A percentile compares a stretch with the other conserved stretches of the same genome.
phyloP scores from a whole-genome alignment of 2,113 vertebrate species.

The Anser cygnoides region DNA sequence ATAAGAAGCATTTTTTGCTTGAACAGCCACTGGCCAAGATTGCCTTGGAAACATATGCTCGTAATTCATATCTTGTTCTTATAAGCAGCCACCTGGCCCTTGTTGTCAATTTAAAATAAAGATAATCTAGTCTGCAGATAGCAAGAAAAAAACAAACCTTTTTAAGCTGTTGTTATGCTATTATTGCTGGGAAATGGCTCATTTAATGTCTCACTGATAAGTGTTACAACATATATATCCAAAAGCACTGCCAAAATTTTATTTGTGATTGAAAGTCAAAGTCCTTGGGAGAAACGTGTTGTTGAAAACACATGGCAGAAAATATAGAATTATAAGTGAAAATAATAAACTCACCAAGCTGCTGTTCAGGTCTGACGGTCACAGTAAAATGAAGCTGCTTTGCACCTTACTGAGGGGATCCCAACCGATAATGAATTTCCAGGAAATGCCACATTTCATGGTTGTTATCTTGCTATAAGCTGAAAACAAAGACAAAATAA shows the following conservation, averaged over 20 bases:
- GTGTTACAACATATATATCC: background rate
- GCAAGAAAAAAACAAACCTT: background rate
- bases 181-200: constrained; percentile 10
- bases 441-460: background rate
- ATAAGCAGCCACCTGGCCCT: constrained; percentile 22
- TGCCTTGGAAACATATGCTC: background rate
- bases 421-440: background rate
- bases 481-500: background rate
- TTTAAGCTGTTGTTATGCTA: background rate
- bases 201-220: background rate
- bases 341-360: background rate
- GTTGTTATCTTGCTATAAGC: background rate
- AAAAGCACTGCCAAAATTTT: background rate
- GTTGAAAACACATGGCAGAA: background rate
- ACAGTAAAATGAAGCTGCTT: background rate
- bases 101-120: constrained; percentile 39
- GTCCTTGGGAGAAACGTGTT: background rate
- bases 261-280: background rate
- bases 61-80: constrained; percentile 14
- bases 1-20: constrained; percentile 33
- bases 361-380: background rate
- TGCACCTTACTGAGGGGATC: background rate
- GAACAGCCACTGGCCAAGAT: background rate
- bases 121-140: constrained; percentile 16
- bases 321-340: background rate